These are phyloP conservation scores for Gobiocypris rarus DNA, from an alignment of 2,113 vertebrate genomes.

Conservation along the genomic window DNA sequence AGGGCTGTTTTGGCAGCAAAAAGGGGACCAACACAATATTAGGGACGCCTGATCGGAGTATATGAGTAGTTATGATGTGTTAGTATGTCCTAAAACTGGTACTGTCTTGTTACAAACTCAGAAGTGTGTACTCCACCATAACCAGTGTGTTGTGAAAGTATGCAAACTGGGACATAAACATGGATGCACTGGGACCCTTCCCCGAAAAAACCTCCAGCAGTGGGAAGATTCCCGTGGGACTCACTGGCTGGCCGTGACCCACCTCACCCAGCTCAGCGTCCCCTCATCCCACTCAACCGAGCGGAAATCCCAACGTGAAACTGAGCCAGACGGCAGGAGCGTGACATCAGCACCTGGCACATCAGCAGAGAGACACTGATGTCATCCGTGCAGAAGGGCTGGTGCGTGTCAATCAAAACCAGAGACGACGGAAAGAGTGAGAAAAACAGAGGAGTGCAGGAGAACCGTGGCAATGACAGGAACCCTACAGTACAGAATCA, in stretches of 20 bases:
- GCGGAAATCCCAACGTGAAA: slow-evolving; percentile 72
- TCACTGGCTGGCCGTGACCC: background rate
- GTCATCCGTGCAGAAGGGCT: slow-evolving; percentile 69
- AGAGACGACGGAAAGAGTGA: background rate
- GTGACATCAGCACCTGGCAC: slow-evolving; percentile 76
- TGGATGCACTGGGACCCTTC: background rate
- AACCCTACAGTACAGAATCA: background rate
- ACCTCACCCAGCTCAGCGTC: slow-evolving; percentile 42
- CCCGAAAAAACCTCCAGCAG: background rate
- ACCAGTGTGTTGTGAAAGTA: background rate
- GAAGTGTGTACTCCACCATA: background rate
- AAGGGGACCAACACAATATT: too few species aligned
- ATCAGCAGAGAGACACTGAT: slow-evolving; percentile 60
- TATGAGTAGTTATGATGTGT: background rate
- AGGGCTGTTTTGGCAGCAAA: too few species aligned
- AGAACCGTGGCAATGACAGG: background rate
- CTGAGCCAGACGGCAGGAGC: slow-evolving; percentile 60
- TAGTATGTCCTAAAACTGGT: background rate
- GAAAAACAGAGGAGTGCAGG: background rate
- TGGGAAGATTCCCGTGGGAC: background rate
- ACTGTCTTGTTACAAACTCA: background rate
- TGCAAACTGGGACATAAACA: background rate
- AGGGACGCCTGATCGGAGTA: too few species aligned
- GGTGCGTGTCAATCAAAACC: slow-evolving; percentile 65
- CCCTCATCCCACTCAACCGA: slow-evolving; percentile 66